These are phyloP conservation scores for Excalfactoria chinensis DNA, from an alignment of 2,113 vertebrate genomes.

Conservation along the genomic window DNA sequence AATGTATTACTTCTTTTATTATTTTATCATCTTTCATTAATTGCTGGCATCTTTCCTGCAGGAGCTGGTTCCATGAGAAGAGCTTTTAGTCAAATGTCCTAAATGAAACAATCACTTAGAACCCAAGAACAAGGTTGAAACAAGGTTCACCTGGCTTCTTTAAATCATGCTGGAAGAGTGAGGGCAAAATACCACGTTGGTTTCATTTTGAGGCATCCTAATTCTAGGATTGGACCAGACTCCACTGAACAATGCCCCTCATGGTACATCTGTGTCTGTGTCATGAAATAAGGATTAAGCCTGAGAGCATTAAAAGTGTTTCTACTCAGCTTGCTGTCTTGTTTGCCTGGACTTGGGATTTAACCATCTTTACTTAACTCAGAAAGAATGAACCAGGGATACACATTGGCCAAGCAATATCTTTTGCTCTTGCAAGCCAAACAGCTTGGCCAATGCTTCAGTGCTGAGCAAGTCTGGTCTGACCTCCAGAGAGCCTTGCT, in stretches of 20 bases:
- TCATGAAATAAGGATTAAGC: background rate
- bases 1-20: slow-evolving; percentile 86
- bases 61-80: slow-evolving; percentile 65
- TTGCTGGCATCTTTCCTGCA: slow-evolving; percentile 78
- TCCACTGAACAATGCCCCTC: background rate
- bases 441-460: background rate
- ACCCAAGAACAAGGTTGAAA: slow-evolving; percentile 75
- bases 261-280: background rate
- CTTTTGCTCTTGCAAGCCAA: background rate
- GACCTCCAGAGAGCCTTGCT: background rate
- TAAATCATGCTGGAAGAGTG: slow-evolving; percentile 55
- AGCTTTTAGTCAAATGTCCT: slow-evolving; percentile 83
- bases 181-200: background rate
- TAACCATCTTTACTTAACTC: background rate
- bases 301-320: background rate
- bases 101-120: slow-evolving; percentile 76
- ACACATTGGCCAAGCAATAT: background rate
- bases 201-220: background rate
- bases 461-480: rapidly evolving
- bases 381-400: background rate
- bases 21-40: slow-evolving; percentile 84
- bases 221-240: background rate
- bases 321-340: background rate
- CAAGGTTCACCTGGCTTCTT: slow-evolving; percentile 72
- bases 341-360: background rate